These are phyloP conservation scores for Desmodus rotundus DNA, from an alignment of 2,113 vertebrate genomes.

Conservation along the genomic window DNA sequence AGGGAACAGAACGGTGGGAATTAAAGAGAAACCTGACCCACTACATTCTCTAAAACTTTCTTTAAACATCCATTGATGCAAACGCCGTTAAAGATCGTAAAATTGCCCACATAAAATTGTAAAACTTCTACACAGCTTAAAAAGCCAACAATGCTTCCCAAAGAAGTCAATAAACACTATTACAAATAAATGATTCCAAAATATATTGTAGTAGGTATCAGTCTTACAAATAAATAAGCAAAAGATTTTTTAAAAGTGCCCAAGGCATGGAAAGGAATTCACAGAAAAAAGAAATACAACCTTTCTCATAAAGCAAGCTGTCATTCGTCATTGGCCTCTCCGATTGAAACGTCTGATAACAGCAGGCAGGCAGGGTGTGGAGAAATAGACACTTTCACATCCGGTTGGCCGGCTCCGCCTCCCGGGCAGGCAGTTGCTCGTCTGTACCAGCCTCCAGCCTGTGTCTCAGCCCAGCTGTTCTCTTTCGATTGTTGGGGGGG, in stretches of 20 bases:
- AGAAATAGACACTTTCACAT: neutral
- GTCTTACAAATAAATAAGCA: neutral
- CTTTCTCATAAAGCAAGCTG: neutral
- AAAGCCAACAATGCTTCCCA: neutral
- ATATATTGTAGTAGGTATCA: neutral
- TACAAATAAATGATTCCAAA: neutral
- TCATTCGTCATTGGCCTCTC: neutral
- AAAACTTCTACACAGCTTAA: neutral
- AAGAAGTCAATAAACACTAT: neutral
- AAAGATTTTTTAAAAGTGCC: neutral
- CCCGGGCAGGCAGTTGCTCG: neutral
- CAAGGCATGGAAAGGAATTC: neutral
- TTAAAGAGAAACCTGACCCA: neutral
- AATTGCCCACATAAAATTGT: neutral
- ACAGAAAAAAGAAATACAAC: conserved; percentile 14
- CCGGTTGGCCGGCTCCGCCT: neutral
- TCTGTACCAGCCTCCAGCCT: neutral
- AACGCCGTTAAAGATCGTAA: neutral
- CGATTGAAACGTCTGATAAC: conserved; percentile 44
- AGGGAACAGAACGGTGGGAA: neutral
- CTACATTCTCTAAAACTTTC: neutral
- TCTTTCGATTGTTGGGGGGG: neutral
- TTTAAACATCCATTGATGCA: neutral
- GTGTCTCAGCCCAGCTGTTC: neutral
- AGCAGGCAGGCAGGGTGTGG: conserved; percentile 18